Evolutionary conservation across 2,888 invertebrate species (phyloP).

Genomic region (Margaritifera margaritifera): DNA sequence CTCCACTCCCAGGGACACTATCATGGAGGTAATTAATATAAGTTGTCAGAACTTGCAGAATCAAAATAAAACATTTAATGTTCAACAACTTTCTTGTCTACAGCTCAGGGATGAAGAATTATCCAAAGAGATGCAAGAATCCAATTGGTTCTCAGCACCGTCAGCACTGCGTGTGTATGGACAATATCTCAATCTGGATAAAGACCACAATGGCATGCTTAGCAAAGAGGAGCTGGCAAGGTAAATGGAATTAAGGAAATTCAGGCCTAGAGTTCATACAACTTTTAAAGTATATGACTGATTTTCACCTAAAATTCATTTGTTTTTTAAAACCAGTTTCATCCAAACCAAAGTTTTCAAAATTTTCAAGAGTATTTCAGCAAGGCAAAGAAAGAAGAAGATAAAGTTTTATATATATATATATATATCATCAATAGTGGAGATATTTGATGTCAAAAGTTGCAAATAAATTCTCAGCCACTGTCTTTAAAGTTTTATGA

Average conservation of each 20-base stretch:
- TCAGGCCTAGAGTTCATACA: neutral
- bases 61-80: too few species aligned
- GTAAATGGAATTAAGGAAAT: slow-evolving; percentile 72
- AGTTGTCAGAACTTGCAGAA: too few species aligned
- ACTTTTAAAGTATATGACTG: too few species aligned
- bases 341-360: neutral
- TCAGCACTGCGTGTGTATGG: slow-evolving; percentile 90
- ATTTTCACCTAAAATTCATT: neutral
- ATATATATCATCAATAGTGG: too few species aligned
- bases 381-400: too few species aligned
- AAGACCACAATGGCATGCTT: slow-evolving; percentile 94
- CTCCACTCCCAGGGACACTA: too few species aligned
- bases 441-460: too few species aligned
- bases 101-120: slow-evolving; percentile 87
- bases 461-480: too few species aligned
- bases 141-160: slow-evolving; percentile 75
- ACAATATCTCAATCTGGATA: slow-evolving; percentile 93
- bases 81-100: slow-evolving; percentile 10
- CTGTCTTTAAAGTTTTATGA: too few species aligned
- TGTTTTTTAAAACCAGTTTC: neutral
- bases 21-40: too few species aligned
- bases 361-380: neutral
- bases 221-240: slow-evolving; percentile 91
- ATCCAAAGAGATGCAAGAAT: slow-evolving; percentile 87
- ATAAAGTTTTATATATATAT: too few species aligned